Evolutionary conservation across 2,797 vertebrate genomes (phyloP).

Genomic region (Salarias fasciatus): DNA sequence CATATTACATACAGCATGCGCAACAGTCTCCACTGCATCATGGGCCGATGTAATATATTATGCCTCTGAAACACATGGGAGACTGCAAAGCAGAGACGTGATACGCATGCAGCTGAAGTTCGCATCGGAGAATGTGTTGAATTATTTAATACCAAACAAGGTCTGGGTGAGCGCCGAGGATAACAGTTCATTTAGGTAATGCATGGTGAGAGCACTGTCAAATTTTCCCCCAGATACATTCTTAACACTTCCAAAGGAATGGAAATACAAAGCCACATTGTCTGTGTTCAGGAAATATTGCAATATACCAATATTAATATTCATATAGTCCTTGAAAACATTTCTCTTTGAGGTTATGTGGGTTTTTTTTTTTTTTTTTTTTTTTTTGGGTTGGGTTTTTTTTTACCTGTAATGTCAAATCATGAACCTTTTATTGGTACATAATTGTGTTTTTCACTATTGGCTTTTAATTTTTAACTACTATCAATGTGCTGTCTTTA

Average conservation of each 20-base stretch:
- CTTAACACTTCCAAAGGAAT: slow-evolving; percentile 48
- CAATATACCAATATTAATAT: slow-evolving; percentile 2
- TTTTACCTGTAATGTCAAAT: too few relatives aligned
- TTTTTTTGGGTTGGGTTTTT: too few relatives aligned
- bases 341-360: too few relatives aligned
- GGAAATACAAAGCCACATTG: slow-evolving; percentile 32
- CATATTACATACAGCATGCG: slow-evolving; percentile 53
- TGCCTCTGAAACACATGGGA: slow-evolving; percentile 57
- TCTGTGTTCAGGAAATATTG: slow-evolving; percentile 26
- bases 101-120: slow-evolving; percentile 69
- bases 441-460: too few relatives aligned
- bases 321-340: slow-evolving; percentile 20
- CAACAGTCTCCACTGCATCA: slow-evolving; percentile 56
- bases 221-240: slow-evolving; percentile 56
- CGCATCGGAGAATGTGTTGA: slow-evolving; percentile 70
- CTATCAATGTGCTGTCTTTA: too few relatives aligned
- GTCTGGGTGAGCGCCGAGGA: slow-evolving; percentile 65
- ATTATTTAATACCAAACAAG: slow-evolving; percentile 81
- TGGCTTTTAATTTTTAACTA: too few relatives aligned
- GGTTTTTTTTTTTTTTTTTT: too few relatives aligned
- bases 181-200: slow-evolving; percentile 78
- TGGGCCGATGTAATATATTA: slow-evolving; percentile 57
- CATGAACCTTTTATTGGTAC: too few relatives aligned
- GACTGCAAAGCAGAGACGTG: slow-evolving; percentile 61
- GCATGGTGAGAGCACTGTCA: slow-evolving; percentile 61